Evolutionary conservation across 2,113 vertebrate genomes (phyloP).

Genomic region (Nipponia nippon): DNA sequence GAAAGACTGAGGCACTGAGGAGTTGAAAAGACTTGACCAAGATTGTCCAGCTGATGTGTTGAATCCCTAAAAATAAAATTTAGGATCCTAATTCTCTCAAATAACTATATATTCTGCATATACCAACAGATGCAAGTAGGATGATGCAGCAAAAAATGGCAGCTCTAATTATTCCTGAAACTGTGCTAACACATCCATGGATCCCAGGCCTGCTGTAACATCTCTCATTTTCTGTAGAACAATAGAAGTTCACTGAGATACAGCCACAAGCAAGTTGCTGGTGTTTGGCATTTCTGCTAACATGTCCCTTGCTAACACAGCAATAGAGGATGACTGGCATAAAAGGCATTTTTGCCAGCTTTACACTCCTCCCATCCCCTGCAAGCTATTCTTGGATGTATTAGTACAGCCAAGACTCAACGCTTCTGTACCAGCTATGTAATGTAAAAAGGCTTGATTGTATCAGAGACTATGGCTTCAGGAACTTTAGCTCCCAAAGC

Average conservation of each 20-base stretch:
- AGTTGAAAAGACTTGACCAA: not conserved
- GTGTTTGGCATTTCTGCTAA: not conserved
- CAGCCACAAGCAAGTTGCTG: not conserved
- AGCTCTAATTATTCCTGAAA: not conserved
- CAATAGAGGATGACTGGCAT: not conserved
- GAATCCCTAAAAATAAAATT: not conserved
- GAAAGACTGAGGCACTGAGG: not conserved
- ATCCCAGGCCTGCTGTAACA: not conserved
- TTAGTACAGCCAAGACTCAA: not conserved
- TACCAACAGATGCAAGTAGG: not conserved
- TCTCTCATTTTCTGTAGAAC: not conserved
- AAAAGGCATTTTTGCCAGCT: not conserved
- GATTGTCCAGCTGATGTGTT: not conserved
- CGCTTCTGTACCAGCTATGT: not conserved
- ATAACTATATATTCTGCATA: not conserved
- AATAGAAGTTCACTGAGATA: not conserved
- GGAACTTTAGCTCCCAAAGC: not conserved
- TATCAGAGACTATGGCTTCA: not conserved
- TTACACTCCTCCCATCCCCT: conserved; percentile 6
- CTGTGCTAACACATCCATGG: not conserved
- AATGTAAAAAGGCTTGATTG: not conserved
- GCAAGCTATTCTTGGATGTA: conserved; percentile 26
- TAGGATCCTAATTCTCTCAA: not conserved
- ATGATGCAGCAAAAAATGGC: not conserved
- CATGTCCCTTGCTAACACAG: not conserved